Base-by-base conservation (phyloP, 2,888 invertebrate species). In the Phalangium opilio region DNA sequence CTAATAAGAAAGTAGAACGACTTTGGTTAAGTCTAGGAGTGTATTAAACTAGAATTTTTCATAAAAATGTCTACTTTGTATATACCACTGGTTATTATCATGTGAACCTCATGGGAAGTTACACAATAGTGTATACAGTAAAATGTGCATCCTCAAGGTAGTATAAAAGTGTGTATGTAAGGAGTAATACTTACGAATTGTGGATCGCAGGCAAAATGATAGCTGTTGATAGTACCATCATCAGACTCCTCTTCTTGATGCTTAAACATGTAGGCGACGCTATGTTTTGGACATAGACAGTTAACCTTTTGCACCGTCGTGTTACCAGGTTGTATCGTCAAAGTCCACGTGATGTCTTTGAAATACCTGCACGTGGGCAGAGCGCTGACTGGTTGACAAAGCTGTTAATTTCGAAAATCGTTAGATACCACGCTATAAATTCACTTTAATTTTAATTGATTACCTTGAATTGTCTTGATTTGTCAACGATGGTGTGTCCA, bases 131-230 rank as follows among this genome's bases (percentile, higher is more conserved):
- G n/a, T n/a, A n/a, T n/a, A n/a, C n/a, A n/a, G n/a, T n/a, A n/a
- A n/a, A n/a, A n/a, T n/a, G n/a, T n/a, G n/a, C n/a, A n/a, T n/a
- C n/a, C n/a, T n/a, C n/a, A n/a, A n/a, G n/a, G n/a, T n/a, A n/a
- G n/a, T n/a, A n/a, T n/a, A n/a, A n/a, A n/a, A n/a, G n/a, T n/a
- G n/a, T n/a, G n/a, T n/a, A n/a, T n/a, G n/a, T n/a, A n/a, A n/a
- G n/a, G n/a, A n/a, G n/a, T n/a, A n/a, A n/a, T n/a, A 59, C 83
- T 81, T 71, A 86, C 86, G 66, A 82, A 84, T 71, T 82, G 79
- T 43, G 86, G 86, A 41, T 85, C 86, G 65, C 87, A 87, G 61
- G 84, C 85, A 65, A 87, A 87, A 58, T 81, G 77, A 67, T 84
- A 87, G 62, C 81, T 78, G 64, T 79, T 83, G 53, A 80, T 81